Evolutionary conservation across 2,113 vertebrate species (phyloP), one percentile per base, ranked within the genome.

Genomic region (Xiphophorus hellerii): DNA sequence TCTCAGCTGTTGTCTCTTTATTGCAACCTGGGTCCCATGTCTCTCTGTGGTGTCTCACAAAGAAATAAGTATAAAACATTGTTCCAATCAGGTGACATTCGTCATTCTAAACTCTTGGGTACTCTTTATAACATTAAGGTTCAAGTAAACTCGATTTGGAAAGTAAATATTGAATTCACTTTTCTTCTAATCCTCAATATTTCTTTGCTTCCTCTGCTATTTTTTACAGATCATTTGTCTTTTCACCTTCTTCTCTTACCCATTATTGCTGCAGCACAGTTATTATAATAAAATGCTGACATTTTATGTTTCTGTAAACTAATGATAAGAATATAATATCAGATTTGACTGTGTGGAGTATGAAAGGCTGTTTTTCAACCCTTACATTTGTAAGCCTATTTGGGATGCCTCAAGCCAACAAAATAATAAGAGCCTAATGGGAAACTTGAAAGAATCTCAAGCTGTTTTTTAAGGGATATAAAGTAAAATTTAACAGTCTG

Each of bases 141-240:
- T 73, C 69, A 70, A 66, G 39, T 73, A 60, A 74, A 75, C 3
- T 10, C 22, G 33, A 61, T 87, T 76, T 85, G 17, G 61, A 27
- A 71, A 68, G 62, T 72, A 33, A 80, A 84, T 81, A 82, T 33
- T 71, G 27, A 66, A 71, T 75, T 86, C 39, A 73, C 3, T 27
- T 74, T 81, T 74, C 12, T 78, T 71, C 69, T 71, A 17, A 58
- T 25, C 65, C 65, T 72, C 61, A 73, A 22, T 69, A n/a, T 25
- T 12, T 64, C 35, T 60, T 35, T 75, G 30, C 2, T 44, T 58
- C 39, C 11, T 31, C 20, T 15, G 12, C 48, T 69, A 7, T 71
- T 31, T 54, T 62, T 35, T 42, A 30, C 25, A 66, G 48, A 72
- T 60, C 33, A 54, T 28, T 15, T 73, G 68, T 61, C 42, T 27